Conservation (phyloP, 2,113 vertebrate species). For the Apeltes quadracus region DNA sequence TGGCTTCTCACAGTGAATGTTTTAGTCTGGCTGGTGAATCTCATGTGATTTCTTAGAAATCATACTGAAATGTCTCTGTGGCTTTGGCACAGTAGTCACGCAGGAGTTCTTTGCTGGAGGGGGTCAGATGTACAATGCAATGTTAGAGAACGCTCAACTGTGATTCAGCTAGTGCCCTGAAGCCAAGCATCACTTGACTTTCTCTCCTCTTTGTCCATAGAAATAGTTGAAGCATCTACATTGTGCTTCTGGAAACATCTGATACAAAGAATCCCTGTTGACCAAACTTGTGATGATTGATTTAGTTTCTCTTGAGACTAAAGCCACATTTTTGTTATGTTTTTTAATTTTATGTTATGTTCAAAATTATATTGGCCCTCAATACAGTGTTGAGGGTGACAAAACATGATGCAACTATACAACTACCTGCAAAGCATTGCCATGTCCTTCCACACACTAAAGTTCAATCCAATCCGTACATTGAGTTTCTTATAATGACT, state of each 20-base stretch:
- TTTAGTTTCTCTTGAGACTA: background rate
- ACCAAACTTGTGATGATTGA: background rate
- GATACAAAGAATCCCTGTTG: background rate
- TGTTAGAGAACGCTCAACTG: conserved; percentile 37
- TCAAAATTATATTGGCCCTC: background rate
- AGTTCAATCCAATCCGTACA: background rate
- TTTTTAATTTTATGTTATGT: background rate
- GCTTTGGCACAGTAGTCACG: conserved; percentile 38
- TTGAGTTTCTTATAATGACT: background rate
- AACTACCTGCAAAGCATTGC: background rate
- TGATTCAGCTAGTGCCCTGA: conserved; percentile 1
- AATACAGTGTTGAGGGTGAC: background rate
- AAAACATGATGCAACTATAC: background rate
- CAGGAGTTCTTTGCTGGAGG: conserved; percentile 39
- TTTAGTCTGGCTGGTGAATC: conserved; percentile 10
- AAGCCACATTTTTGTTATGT: background rate
- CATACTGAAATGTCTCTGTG: conserved; percentile 33
- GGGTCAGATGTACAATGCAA: conserved; percentile 21
- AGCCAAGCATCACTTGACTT: conserved; percentile 67
- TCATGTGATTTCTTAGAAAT: conserved; percentile 49
- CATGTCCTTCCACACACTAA: background rate
- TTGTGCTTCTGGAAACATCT: background rate
- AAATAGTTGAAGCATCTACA: background rate
- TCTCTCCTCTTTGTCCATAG: background rate
- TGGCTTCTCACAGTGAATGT: background rate